Evolutionary conservation across 2,888 invertebrate species (phyloP).

Genomic region (Lithophane leautieri): DNA sequence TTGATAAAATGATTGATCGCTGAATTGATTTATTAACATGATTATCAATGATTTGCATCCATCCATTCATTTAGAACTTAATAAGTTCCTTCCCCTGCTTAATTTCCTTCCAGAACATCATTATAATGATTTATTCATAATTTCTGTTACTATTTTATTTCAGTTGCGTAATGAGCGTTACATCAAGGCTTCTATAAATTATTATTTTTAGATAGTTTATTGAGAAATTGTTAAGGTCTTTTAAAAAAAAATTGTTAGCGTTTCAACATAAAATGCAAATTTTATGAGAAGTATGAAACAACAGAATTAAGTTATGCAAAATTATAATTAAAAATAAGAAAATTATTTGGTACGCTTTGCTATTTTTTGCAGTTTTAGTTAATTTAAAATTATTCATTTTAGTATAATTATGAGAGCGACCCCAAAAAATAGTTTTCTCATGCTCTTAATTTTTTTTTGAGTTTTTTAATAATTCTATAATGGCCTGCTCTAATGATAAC

Average conservation of each 20-base stretch:
- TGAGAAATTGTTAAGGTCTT: neutral
- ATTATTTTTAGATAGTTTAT: neutral
- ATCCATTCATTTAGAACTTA: conserved; percentile 7
- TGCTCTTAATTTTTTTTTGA: too few relatives aligned
- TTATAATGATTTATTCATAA: conserved; percentile 20
- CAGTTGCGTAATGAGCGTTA: conserved; percentile 33
- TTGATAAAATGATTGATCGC: neutral
- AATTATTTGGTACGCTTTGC: neutral
- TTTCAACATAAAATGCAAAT: neutral
- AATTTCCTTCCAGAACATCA: conserved; percentile 14
- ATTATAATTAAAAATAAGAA: neutral
- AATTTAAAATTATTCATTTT: too few relatives aligned
- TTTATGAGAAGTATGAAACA: neutral
- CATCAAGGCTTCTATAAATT: conserved; percentile 32
- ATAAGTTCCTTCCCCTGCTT: neutral
- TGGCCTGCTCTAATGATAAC: too few relatives aligned
- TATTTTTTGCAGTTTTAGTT: neutral
- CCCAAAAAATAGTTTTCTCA: neutral
- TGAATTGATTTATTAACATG: conserved; percentile 1
- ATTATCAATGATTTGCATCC: neutral
- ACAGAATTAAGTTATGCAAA: neutral
- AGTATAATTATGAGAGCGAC: too few relatives aligned
- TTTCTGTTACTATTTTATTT: conserved; percentile 36
- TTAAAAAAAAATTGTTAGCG: neutral
- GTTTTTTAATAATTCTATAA: neutral